Base-by-base conservation (phyloP, 2,888 invertebrate genomes). In the Macrophya annulata region DNA sequence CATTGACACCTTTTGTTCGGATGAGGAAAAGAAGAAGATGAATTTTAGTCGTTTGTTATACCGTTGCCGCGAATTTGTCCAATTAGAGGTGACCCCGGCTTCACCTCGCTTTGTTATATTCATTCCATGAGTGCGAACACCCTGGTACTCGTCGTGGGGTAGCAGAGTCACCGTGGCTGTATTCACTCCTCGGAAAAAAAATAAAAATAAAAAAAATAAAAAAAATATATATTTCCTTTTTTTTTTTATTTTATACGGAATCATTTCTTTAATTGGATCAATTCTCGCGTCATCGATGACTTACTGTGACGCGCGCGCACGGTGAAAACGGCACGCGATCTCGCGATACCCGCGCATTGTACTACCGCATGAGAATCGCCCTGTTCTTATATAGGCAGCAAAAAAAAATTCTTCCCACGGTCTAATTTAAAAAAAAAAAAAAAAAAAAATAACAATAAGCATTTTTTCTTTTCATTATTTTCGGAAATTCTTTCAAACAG, bases 61-160 rank as follows among this genome's bases (percentile, higher is more conserved):
- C n/a, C 81, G 68, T 45, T 71, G 31, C 25, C 45, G 51, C 10
- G 68, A 83, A 83, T 83, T 83, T 68, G 65, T 83, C 83, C 68
- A 83, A 83, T 83, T 83, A 83, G 83, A 83, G 83, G 65, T 40
- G 83, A 83, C 83, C 83, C 83, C 71, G 83, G 83, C 48, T 83
- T 83, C 71, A 68, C 68, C 68, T 31, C 45, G 71, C 83, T 83
- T 83, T 83, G 83, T 83, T 68, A 83, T 48, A 81, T 81, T 83
- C 83, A 65, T 68, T 83, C 68, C 68, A 68, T 40, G 83, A 83
- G 83, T 83, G 83, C 83, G 83, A 83, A 68, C 68, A 71, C 65
- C 59, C 81, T 37, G 77, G 77, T 55, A 77, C 77, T 81, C 62
- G 77, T 76, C 40, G 37, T 37, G 55, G 79, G 55, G 51, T 21